phyloP scores from a whole-genome alignment of 23 tunicate genomes.

The Oikopleura dioica region DNA sequence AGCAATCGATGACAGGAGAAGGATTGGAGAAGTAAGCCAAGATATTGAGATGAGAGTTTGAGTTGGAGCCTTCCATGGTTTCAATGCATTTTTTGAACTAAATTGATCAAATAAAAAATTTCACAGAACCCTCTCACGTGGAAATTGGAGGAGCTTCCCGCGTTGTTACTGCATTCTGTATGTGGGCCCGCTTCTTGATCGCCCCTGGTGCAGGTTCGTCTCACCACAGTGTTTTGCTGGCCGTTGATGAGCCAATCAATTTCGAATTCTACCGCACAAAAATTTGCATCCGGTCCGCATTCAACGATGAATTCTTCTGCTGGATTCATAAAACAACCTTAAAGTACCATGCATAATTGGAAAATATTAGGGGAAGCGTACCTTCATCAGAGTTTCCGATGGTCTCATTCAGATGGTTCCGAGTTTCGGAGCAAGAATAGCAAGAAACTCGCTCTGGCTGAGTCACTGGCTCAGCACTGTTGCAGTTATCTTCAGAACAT shows the following conservation, averaged over 20 bases:
- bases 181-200: background rate
- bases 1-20: too few species aligned
- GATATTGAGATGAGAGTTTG: too few species aligned
- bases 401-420: slow-evolving; percentile 1
- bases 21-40: too few species aligned
- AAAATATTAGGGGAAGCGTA: too few species aligned
- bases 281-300: background rate
- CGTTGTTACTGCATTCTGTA: background rate
- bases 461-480: background rate
- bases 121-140: too few species aligned
- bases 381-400: slow-evolving; percentile 3
- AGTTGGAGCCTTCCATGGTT: too few species aligned
- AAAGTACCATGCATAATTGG: background rate
- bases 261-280: background rate
- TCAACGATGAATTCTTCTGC: background rate
- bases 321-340: background rate
- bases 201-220: background rate
- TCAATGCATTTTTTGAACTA: too few species aligned
- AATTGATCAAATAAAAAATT: too few species aligned
- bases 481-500: slow-evolving; percentile 10
- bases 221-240: background rate
- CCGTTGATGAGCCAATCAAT: background rate
- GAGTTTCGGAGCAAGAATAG: background rate
- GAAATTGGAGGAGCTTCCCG: too few species aligned
- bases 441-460: background rate